A percentile compares a stretch with the other conserved stretches of the same genome.
These are phyloP conservation scores for Podarcis siculus DNA, from an alignment of 2,797 vertebrate species.

Conservation along the genomic window DNA sequence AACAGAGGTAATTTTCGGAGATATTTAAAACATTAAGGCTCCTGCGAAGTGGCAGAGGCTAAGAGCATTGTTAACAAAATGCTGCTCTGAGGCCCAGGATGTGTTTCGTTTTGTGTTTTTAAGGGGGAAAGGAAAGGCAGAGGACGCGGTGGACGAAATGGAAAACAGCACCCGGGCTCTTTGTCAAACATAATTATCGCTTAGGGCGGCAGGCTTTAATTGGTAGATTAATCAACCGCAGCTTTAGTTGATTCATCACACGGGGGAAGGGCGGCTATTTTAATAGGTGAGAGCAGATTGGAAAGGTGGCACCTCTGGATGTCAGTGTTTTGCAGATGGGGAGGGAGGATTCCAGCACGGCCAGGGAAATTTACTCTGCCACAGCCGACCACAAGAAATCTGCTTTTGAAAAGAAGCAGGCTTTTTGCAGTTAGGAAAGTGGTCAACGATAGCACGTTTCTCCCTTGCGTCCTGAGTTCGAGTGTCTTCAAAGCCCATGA, in stretches of 20 bases:
- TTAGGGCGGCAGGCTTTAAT: not conserved
- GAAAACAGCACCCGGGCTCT: conserved; percentile 38
- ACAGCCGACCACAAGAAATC: too few relatives aligned
- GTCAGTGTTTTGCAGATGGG: too few relatives aligned
- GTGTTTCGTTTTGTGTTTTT: not conserved
- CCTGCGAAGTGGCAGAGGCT: conserved; percentile 48
- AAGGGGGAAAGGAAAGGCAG: not conserved
- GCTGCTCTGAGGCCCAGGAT: not conserved
- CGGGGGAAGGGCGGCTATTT: not conserved
- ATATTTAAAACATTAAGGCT: conserved; percentile 65
- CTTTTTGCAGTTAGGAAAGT: too few relatives aligned
- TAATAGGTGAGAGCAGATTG: not conserved
- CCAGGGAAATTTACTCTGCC: too few relatives aligned
- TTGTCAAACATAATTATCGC: not conserved
- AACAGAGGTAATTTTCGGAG: conserved; percentile 58
- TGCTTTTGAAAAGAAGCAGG: too few relatives aligned
- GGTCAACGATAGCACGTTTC: too few relatives aligned
- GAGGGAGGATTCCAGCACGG: not conserved
- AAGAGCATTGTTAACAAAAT: conserved; percentile 50
- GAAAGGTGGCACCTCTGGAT: not conserved
- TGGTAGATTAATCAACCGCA: not conserved
- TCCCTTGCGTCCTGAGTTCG: too few relatives aligned
- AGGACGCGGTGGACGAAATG: conserved; percentile 13
- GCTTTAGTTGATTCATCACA: not conserved
- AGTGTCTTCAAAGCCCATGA: too few relatives aligned